phyloP scores from a whole-genome alignment of 2,797 vertebrate genomes.

The Rhinichthys osculus region DNA sequence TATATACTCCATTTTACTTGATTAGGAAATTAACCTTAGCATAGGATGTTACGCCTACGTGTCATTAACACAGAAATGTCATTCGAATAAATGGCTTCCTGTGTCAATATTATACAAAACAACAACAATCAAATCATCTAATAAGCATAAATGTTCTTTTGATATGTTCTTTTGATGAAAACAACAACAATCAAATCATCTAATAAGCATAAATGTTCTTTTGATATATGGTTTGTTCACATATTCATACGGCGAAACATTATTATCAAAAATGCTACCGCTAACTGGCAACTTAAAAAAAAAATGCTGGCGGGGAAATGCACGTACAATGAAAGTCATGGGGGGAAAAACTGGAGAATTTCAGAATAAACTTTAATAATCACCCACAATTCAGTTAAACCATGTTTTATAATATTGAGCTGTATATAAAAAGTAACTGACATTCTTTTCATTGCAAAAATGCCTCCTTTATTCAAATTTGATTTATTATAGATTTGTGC shows the following conservation, averaged over 20 bases:
- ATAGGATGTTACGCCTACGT: conserved; percentile 50
- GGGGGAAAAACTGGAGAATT: not conserved
- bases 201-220: not conserved
- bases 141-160: not conserved
- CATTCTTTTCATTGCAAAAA: not conserved
- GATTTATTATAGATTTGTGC: not conserved
- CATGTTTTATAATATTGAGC: not conserved
- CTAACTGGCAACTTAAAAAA: too few relatives aligned
- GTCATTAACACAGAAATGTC: conserved; percentile 52
- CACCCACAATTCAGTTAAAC: too few relatives aligned
- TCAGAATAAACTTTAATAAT: too few relatives aligned
- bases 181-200: not conserved
- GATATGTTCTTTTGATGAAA: too few relatives aligned
- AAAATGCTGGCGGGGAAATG: too few relatives aligned
- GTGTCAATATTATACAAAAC: not conserved
- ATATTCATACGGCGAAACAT: not conserved
- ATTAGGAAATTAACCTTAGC: conserved; percentile 68
- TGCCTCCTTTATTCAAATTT: not conserved
- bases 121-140: not conserved
- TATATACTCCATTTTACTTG: conserved; percentile 63
- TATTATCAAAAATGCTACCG: too few relatives aligned
- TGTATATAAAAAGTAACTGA: not conserved
- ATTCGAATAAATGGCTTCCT: conserved; percentile 50
- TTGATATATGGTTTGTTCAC: not conserved
- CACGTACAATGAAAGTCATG: not conserved